A percentile compares a stretch with the other conserved stretches of the same genome.
Evolutionary conservation across 2,888 invertebrate genomes (phyloP).

Genomic region (Diarsia rubi): DNA sequence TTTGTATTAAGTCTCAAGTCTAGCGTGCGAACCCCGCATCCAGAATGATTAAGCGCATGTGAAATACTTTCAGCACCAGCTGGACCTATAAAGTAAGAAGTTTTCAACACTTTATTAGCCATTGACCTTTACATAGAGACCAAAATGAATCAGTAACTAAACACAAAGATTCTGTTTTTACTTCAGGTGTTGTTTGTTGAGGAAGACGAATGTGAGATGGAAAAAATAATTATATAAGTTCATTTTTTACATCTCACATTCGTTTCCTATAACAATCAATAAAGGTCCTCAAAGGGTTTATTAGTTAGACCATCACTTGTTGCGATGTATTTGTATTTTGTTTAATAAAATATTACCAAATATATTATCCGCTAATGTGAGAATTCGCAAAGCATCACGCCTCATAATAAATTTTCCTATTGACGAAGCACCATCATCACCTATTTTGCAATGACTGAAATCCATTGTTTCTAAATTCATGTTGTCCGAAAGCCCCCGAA

Average conservation of each 20-base stretch:
- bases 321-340: not conserved
- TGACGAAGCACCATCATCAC: slow-evolving; percentile 91
- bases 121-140: not conserved
- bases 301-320: not conserved
- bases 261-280: no score
- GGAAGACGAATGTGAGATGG: not conserved
- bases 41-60: slow-evolving; percentile 83
- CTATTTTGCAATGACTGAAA: slow-evolving; percentile 92
- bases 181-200: not conserved
- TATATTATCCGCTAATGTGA: slow-evolving; percentile 89
- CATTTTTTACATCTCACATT: no score
- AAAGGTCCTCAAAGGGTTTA: not conserved
- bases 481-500: slow-evolving; percentile 83
- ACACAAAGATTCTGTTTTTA: not conserved
- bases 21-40: slow-evolving; percentile 81
- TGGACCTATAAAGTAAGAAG: slow-evolving; percentile 75
- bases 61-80: slow-evolving; percentile 84
- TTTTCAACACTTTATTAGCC: not conserved
- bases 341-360: slow-evolving; percentile 80
- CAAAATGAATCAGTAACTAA: not conserved
- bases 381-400: slow-evolving; percentile 84
- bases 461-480: slow-evolving; percentile 90
- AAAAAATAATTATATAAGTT: not conserved
- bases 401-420: slow-evolving; percentile 90
- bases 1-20: slow-evolving; percentile 86